Evolutionary conservation across 1,140 invertebrate species (phyloP), one percentile per base, ranked within the genome.

Genomic region (Bombus sibiricus): DNA sequence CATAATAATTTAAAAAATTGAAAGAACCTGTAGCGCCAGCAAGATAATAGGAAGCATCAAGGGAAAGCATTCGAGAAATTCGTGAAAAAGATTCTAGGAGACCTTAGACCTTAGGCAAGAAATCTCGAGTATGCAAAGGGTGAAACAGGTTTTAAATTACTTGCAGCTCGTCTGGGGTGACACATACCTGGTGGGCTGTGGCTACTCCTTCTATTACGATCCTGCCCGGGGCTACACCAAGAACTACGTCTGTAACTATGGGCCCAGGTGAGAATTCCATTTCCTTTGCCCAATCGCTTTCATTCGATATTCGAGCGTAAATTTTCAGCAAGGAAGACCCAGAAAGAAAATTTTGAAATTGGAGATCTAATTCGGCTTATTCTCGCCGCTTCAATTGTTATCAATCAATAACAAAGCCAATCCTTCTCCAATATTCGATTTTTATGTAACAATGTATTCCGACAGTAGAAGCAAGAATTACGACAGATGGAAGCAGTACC

Each of bases 231-330:
- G 97, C 69, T 97, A 97, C 93, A 97, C 97, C 81, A 98, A 98
- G 94, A 96, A 98, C 79, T 98, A 98, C 93, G 97, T 98, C 25
- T 98, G 98, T 95, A 98, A 98, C 95, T 98, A 98, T 92, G 97
- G 97, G 81, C 97, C 98, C 18, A 97, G 97, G 97, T 97, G 95
- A 95, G 95, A 94, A 81, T 62, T 43, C 28, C 2, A 32, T 74
- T 74, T 12, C 18, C 9, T 22, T 6, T 13, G 22, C 1, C 3
- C 3, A 13, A 34, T 34, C 32, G 15, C 4, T 47, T 34, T 13
- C 39, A n/a, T 41, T 41, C 25, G 12, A 41, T 47, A 47, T 13
- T 18, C 25, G 32, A 37, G 2, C 10, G 2, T 18, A 6, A 71
- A n/a, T 72, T n/a, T 41, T 39, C 25, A 9, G 4, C 18, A 0